Evolutionary conservation across 2,888 invertebrate species (phyloP).

Genomic region (Folsomia candida): DNA sequence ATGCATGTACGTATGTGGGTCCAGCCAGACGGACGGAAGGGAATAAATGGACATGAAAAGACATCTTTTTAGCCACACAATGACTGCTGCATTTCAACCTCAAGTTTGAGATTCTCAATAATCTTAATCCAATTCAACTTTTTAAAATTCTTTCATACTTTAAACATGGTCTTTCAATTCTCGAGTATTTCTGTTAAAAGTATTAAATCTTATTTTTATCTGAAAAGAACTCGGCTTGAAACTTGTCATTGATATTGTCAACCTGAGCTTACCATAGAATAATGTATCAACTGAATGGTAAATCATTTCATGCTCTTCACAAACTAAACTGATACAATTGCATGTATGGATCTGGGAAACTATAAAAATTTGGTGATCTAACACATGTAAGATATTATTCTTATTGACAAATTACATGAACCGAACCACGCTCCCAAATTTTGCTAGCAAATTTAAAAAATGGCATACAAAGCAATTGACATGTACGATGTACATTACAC

Average conservation of each 20-base stretch:
- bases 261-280: not conserved
- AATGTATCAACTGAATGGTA: not conserved
- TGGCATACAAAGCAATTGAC: no score
- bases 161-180: not conserved
- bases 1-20: not conserved
- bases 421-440: no score
- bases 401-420: no score
- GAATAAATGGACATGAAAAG: not conserved
- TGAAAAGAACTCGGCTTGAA: slow-evolving; percentile 12
- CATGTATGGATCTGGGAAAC: no score
- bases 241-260: slow-evolving; percentile 19
- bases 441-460: no score
- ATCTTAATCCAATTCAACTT: not conserved
- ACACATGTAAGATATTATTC: no score
- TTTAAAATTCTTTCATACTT: not conserved
- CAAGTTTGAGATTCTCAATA: not conserved
- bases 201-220: slow-evolving; percentile 9
- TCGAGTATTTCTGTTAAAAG: not conserved
- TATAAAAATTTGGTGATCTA: no score
- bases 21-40: not conserved
- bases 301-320: no score
- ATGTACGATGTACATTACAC: no score
- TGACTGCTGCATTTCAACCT: not conserved
- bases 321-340: no score
- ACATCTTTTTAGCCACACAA: not conserved